Base-by-base conservation (phyloP, 2,888 invertebrate genomes). In the Hedya salicella region DNA sequence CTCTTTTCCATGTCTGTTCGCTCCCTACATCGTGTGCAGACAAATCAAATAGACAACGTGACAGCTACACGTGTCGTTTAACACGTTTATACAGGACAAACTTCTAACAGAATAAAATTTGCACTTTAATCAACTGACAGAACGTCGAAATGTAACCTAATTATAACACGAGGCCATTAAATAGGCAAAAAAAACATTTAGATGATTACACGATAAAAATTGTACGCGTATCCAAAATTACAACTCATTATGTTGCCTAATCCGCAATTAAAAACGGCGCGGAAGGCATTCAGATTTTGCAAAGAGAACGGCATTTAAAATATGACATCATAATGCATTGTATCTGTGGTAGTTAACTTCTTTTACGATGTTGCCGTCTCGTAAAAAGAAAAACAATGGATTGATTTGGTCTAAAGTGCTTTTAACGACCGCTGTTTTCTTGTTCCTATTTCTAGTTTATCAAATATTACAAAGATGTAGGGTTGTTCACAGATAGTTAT, bases 271-370 rank as follows among this genome's bases (percentile, higher is more conserved):
- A 52, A 25, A 30, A 44, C 39, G 56, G 56, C 49, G 49, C 42
- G 17, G 54, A 52, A 52, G 36, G 36, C 32, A 42, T 21, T 57
- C 25, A 36, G 14, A 52, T 44, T 49, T 64, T 64, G 44, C 14
- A 52, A 46, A 59, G 39, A 59, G 65, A 46, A 59, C 65, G 25
- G n/a, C 32, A 49, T 50, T 50, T 50, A 50, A n/a, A 50, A 32
- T 50, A 64, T 64, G 42, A 64, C 64, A 64, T 64, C 64, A 64
- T 56, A 49, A 14, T 44, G 42, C 44, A 32, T 52, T 64, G 64
- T 44, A 59, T 57, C 50, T 64, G 50, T 57, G 59, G 59, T 30
- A 36, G 25, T 52, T 46, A 44, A 36, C 30, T 25, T 42, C 30
- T 50, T 57, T 59, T 56, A 44, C 48, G 63, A 49, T 40, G 40